A percentile compares a stretch with the other conserved stretches of the same genome.
Evolutionary conservation across 2,888 invertebrate species (phyloP).

Genomic region (Aricia artaxerxes): DNA sequence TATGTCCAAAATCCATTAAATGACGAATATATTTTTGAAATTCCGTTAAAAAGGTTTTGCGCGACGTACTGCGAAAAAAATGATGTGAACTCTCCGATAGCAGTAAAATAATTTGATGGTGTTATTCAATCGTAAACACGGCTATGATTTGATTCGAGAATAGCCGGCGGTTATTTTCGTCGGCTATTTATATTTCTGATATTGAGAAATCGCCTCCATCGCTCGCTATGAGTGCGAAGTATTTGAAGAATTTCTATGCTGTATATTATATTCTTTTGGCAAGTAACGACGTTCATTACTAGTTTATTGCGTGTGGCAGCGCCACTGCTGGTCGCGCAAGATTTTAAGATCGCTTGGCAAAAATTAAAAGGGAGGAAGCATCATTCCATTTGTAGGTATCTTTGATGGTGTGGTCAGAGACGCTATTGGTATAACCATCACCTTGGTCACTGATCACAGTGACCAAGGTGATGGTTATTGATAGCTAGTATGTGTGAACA

Average conservation of each 20-base stretch:
- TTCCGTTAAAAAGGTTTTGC: not conserved
- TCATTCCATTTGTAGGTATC: no score
- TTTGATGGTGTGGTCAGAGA: not conserved
- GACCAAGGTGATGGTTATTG: not conserved
- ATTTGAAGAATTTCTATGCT: constrained; percentile 47
- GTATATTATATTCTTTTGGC: constrained; percentile 50
- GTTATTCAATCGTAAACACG: constrained; percentile 55
- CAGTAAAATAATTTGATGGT: constrained; percentile 60
- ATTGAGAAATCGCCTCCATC: constrained; percentile 40
- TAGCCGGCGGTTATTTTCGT: constrained; percentile 50
- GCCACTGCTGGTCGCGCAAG: no score
- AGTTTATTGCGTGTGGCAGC: not conserved
- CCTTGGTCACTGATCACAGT: no score
- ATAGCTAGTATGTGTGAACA: no score
- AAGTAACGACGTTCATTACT: constrained; percentile 43
- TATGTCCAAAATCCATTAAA: no score
- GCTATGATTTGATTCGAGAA: constrained; percentile 44
- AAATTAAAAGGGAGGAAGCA: no score
- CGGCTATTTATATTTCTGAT: constrained; percentile 41
- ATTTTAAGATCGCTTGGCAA: not conserved
- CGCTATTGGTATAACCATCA: not conserved
- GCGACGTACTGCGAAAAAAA: constrained; percentile 32
- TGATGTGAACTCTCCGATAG: constrained; percentile 48
- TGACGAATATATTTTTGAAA: no score
- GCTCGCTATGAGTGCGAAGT: constrained; percentile 39